Percentiles rank a stretch among this genome's conserved stretches.
Conservation (phyloP, 2,888 invertebrate species). For the Hirtodrosophila confusa region DNA sequence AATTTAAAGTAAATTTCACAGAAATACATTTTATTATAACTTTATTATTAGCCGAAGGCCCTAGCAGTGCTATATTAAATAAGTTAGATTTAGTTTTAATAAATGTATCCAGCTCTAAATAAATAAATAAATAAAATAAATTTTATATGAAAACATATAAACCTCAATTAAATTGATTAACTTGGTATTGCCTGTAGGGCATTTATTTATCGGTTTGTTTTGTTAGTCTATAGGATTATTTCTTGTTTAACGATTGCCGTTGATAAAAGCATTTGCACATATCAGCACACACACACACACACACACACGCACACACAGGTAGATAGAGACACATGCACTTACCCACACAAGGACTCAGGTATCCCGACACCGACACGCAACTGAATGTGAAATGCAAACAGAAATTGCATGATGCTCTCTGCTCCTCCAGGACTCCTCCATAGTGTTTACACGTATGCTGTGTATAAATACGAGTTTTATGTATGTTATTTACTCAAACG, state of each 20-base stretch:
- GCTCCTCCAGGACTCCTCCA: constrained; percentile 22
- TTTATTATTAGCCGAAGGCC: too few species aligned
- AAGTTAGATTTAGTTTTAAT: too few species aligned
- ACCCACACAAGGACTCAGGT: constrained; percentile 43
- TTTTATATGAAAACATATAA: not conserved
- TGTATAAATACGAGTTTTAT: constrained; percentile 80
- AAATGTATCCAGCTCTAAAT: too few species aligned
- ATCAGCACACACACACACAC: constrained; percentile 37
- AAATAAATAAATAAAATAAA: too few species aligned
- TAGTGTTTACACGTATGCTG: constrained; percentile 76
- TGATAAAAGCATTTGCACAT: constrained; percentile 77
- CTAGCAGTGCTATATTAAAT: too few species aligned
- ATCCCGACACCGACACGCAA: constrained; percentile 74
- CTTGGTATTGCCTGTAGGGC: constrained; percentile 25
- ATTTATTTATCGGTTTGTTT: constrained; percentile 20
- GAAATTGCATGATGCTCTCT: constrained; percentile 60
- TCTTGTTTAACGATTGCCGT: constrained; percentile 64
- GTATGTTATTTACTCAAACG: constrained; percentile 77
- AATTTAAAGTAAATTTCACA: too few species aligned
- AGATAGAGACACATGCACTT: constrained; percentile 5
- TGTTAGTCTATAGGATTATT: constrained; percentile 24
- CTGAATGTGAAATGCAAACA: constrained; percentile 78
- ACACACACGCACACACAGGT: constrained; percentile 18
- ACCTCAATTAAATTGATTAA: not conserved
- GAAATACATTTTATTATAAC: too few species aligned